Conservation (phyloP, 1,140 invertebrate species). For the Drosophila pectinifera region DNA sequence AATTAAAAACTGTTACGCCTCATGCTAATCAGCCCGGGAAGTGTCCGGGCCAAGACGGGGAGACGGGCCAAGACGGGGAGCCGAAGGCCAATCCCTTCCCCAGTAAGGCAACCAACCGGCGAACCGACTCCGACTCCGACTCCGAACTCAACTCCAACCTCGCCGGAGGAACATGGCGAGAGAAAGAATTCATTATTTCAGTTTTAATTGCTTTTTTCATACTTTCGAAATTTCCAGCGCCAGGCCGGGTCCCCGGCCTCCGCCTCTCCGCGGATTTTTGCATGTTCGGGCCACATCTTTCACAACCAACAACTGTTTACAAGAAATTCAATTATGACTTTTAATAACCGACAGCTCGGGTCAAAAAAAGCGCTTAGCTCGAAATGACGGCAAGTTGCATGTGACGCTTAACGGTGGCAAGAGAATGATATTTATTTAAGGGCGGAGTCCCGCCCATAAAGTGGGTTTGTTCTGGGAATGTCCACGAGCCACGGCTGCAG, state of each 20-base stretch:
- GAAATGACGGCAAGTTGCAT: conserved; percentile 47
- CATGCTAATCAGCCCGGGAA: conserved; percentile 79
- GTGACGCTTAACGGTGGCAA: conserved; percentile 39
- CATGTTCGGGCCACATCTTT: conserved; percentile 78
- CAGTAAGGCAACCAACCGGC: conserved; percentile 41
- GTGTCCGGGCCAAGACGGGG: conserved; percentile 19
- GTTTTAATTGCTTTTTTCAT: conserved; percentile 84
- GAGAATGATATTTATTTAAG: conserved; percentile 33
- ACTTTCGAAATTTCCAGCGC: conserved; percentile 77
- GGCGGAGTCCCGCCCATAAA: conserved; percentile 20
- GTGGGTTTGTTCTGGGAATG: not conserved
- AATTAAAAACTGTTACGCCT: conserved; percentile 84
- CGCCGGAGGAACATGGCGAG: conserved; percentile 56
- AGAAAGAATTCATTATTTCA: conserved; percentile 84
- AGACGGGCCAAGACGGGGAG: conserved; percentile 14
- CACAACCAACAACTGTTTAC: conserved; percentile 76
- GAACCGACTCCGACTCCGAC: conserved; percentile 20
- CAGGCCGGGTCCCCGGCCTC: conserved; percentile 40
- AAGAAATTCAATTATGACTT: conserved; percentile 84
- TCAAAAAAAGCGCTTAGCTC: conserved; percentile 54
- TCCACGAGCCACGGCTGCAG: not conserved
- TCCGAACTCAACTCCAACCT: conserved; percentile 28
- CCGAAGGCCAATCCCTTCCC: conserved; percentile 55
- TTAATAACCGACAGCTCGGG: conserved; percentile 73
- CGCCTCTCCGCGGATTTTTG: conserved; percentile 47